A percentile compares a stretch with the other conserved stretches of the same genome.
These are phyloP conservation scores for Micronycteris hirsuta DNA, from an alignment of 2,113 vertebrate species.

Conservation along the genomic window DNA sequence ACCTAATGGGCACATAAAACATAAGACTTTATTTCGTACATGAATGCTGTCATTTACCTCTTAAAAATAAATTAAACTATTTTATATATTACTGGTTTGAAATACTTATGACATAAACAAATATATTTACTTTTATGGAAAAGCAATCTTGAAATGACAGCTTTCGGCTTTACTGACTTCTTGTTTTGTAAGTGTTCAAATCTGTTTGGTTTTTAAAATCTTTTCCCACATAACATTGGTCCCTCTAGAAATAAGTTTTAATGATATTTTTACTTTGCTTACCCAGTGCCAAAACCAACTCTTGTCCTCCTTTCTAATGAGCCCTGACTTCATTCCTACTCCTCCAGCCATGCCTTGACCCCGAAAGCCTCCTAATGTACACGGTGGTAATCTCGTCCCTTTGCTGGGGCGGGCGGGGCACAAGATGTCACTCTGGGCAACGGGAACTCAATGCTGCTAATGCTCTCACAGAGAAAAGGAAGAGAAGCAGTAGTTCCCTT, in stretches of 20 bases:
- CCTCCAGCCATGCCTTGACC: background rate
- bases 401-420: background rate
- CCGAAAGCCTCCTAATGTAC: background rate
- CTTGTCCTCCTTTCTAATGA: background rate
- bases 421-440: background rate
- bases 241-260: background rate
- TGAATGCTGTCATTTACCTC: background rate
- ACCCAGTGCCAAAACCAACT: background rate
- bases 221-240: background rate
- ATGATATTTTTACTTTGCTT: slow-evolving; percentile 10
- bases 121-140: background rate
- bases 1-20: background rate
- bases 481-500: background rate
- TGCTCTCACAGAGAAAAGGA: background rate
- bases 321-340: background rate
- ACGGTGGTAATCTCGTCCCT: background rate
- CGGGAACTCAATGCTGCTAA: background rate
- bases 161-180: background rate
- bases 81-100: background rate
- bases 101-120: background rate
- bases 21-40: background rate
- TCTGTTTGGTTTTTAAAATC: background rate
- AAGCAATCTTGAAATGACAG: background rate
- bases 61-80: background rate
- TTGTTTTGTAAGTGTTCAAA: slow-evolving; percentile 1